Conservation (phyloP, 2,113 vertebrate species). For the Glareola pratincola region DNA sequence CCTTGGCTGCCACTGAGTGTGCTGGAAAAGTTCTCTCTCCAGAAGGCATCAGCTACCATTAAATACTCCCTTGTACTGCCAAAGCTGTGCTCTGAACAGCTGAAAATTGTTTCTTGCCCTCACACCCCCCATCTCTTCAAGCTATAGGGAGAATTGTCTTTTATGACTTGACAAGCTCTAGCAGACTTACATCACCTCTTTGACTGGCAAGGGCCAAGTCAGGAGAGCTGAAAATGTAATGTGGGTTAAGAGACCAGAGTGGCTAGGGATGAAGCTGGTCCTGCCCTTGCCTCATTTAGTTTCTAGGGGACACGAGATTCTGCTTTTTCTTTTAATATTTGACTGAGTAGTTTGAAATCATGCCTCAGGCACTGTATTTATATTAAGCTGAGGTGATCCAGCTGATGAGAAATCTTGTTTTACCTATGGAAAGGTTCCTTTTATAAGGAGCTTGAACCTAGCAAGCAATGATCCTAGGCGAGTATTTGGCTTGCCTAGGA, state of each 20-base stretch:
- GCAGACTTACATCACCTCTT: neutral
- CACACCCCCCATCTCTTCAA: neutral
- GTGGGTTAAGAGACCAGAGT: neutral
- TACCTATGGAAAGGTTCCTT: neutral
- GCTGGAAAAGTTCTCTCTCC: neutral
- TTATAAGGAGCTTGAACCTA: neutral
- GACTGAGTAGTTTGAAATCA: neutral
- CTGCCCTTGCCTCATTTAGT: neutral
- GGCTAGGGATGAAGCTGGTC: neutral
- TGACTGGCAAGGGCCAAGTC: neutral
- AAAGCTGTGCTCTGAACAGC: neutral
- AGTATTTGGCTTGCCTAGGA: neutral
- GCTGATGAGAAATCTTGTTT: neutral
- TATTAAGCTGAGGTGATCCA: neutral
- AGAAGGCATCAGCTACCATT: neutral
- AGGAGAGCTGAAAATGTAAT: neutral
- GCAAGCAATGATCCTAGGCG: neutral
- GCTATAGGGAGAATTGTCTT: neutral
- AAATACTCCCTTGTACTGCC: neutral
- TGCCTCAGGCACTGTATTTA: neutral
- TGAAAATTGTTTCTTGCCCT: neutral
- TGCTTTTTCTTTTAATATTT: neutral
- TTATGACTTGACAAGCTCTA: neutral
- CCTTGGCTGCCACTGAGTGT: rapidly evolving
- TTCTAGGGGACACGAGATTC: neutral